Base-by-base conservation (phyloP, 2,797 vertebrate genomes). In the Lacerta bilineata region DNA sequence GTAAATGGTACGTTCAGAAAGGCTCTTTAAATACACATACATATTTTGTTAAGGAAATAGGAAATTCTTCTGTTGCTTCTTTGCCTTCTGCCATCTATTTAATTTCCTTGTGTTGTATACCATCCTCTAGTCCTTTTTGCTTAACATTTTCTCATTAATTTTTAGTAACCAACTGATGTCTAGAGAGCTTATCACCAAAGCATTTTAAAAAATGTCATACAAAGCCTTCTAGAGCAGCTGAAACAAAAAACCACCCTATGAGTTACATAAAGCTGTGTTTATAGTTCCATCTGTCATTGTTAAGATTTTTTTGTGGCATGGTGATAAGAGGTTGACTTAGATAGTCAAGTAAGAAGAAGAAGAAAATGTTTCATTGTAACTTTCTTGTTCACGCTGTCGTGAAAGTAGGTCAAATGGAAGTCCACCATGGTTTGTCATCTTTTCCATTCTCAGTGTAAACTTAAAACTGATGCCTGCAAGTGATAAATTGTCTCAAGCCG, bases 101-200 rank as follows among this genome's bases (percentile, higher is more conserved):
- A 15, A 20, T 17, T 50, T 36, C 29, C 11, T 27, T 76, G 25
- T 50, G 8, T 71, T 36, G 13, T 59, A 71, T 59, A 59, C 5
- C 29, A 59, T 25, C 64, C 80, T 1, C 8, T 3, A 33, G 20
- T 23, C 69, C 20, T 71, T 77, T 78, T 13, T 39, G 55, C 20
- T 39, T 29, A 61, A 25, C 11, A 41, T 76, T 68, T 61, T 66
- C 55, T 76, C 33, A 85, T 81, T 43, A 61, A 33, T 90, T 86
- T 91, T 64, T 76, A 86, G 81, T 68, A 41, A 23, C 36, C 69
- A 59, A 72, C 18, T 74, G 72, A 85, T 76, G 10, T 9, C 50
- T 90, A 79, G 15, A 20, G 33, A 29, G 66, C 8, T 84, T 80
- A 43, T 66, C 43, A 61, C 25, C 15, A 61, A 43, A 2, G 7